Conservation (phyloP, 2,797 vertebrate genomes). For the Moxostoma hubbsi region DNA sequence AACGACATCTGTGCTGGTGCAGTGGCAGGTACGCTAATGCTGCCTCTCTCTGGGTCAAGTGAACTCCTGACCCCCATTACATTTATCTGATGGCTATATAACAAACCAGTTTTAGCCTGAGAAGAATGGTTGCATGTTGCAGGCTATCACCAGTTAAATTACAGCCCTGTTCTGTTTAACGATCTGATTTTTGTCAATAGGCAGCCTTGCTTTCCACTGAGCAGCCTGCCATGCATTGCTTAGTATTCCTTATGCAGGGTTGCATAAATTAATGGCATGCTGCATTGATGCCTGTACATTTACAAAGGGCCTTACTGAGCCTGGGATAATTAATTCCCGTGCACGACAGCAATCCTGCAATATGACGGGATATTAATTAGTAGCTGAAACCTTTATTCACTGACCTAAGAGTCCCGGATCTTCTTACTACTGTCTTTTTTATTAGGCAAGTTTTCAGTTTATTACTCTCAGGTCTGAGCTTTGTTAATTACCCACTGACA, state of each 20-base stretch:
- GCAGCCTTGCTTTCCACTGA: conserved; percentile 36
- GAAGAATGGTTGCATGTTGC: conserved; percentile 28
- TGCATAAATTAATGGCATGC: conserved; percentile 55
- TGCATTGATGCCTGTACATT: conserved; percentile 60
- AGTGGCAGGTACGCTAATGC: conserved; percentile 88
- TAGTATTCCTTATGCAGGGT: conserved; percentile 56
- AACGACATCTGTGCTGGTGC: conserved; percentile 92
- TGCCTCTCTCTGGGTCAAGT: background rate
- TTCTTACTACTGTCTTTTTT: conserved; percentile 56
- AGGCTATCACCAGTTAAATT: conserved; percentile 57
- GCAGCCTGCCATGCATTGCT: conserved; percentile 47
- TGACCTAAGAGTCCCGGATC: conserved; percentile 61
- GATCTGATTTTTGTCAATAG: conserved; percentile 57
- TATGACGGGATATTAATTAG: conserved; percentile 65
- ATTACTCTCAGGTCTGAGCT: conserved; percentile 53
- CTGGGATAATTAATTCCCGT: conserved; percentile 61
- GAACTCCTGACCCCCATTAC: conserved; percentile 40
- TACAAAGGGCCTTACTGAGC: conserved; percentile 2
- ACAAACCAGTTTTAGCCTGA: conserved; percentile 36
- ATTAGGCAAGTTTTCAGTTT: conserved; percentile 60
- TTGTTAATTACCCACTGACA: conserved; percentile 60
- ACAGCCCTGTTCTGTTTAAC: conserved; percentile 61
- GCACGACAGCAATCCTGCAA: conserved; percentile 48
- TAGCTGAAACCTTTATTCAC: conserved; percentile 58
- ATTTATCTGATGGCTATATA: conserved; percentile 35